Percentiles rank a stretch among this genome's conserved stretches.
Evolutionary conservation across 2,113 vertebrate species (phyloP).

Genomic region (Laticauda colubrina): DNA sequence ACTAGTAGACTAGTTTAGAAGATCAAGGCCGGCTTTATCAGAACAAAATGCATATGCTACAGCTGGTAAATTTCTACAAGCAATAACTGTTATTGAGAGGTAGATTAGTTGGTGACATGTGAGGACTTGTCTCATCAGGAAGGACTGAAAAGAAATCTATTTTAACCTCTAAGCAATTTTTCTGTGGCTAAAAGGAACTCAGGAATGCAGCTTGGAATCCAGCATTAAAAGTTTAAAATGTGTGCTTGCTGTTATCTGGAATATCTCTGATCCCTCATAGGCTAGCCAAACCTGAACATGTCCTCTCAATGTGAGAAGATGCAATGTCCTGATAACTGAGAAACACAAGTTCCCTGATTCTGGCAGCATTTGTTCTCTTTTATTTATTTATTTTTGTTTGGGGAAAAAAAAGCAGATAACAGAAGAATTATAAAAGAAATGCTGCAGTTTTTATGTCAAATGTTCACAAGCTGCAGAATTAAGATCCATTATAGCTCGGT

Average conservation of each 20-base stretch:
- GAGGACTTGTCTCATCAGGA: neutral
- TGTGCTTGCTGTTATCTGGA: neutral
- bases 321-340: neutral
- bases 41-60: neutral
- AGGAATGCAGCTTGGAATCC: neutral
- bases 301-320: slow-evolving; percentile 5
- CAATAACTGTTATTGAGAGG: neutral
- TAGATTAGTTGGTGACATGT: neutral
- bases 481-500: neutral
- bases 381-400: neutral
- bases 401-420: neutral
- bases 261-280: slow-evolving; percentile 2
- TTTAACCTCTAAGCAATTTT: neutral
- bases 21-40: neutral
- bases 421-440: neutral
- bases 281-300: slow-evolving; percentile 16
- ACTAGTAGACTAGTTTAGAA: neutral
- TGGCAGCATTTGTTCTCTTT: neutral
- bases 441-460: neutral
- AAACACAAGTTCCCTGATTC: neutral
- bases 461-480: slow-evolving; percentile 1
- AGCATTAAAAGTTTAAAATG: slow-evolving; percentile 25
- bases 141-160: neutral
- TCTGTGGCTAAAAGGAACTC: slow-evolving; percentile 17
- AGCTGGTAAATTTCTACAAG: neutral